Percentiles rank a stretch among this genome's conserved stretches.
Evolutionary conservation across 2,113 vertebrate genomes (phyloP).

Genomic region (Seriola dumerili): DNA sequence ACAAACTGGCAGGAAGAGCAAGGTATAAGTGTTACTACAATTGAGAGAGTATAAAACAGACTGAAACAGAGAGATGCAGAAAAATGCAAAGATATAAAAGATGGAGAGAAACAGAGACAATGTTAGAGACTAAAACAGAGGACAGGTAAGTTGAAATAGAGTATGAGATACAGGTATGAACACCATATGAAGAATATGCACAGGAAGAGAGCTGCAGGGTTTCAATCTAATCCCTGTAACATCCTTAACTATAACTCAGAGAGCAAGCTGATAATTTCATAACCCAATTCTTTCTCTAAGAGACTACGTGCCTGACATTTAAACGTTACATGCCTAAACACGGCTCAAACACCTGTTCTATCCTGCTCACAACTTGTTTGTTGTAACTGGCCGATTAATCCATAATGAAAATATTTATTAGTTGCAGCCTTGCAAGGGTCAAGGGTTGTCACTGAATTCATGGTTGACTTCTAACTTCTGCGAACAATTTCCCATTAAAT

Average conservation of each 20-base stretch:
- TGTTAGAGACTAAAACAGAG: neutral
- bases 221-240: conserved; percentile 38
- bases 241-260: conserved; percentile 2
- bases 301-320: neutral
- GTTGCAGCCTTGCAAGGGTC: no score
- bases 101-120: neutral
- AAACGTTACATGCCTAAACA: neutral
- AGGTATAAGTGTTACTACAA: neutral
- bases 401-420: no score
- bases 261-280: conserved; percentile 8
- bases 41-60: neutral
- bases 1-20: neutral
- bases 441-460: neutral
- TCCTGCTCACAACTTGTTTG: neutral
- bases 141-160: neutral
- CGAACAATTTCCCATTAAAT: neutral
- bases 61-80: neutral
- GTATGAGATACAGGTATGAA: neutral
- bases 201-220: conserved; percentile 6
- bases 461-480: neutral
- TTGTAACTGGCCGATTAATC: no score
- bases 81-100: neutral
- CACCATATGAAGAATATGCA: neutral
- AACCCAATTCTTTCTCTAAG: neutral
- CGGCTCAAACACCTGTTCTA: neutral